A percentile compares a stretch with the other conserved stretches of the same genome.
Evolutionary conservation across 2,113 vertebrate genomes (phyloP).

Genomic region (Pachyramphus minor): DNA sequence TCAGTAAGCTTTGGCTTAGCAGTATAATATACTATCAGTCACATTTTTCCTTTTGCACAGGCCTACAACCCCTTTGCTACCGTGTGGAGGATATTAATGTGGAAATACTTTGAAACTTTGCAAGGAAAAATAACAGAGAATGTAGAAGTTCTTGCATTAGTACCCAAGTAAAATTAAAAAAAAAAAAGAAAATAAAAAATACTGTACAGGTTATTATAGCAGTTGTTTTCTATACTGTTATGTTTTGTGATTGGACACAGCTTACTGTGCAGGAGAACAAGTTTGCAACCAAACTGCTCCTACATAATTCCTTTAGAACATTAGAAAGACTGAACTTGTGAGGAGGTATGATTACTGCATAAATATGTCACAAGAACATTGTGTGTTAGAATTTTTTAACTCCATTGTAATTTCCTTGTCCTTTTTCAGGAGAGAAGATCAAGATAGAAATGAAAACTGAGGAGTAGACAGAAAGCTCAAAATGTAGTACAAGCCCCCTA

Average conservation of each 20-base stretch:
- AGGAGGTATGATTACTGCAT: background rate
- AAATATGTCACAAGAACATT: background rate
- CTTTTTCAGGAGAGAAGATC: background rate
- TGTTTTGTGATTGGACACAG: background rate
- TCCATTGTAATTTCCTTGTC: background rate
- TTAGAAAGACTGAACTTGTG: background rate
- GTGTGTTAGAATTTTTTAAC: background rate
- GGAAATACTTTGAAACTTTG: background rate
- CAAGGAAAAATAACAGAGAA: background rate
- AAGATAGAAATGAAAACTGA: background rate
- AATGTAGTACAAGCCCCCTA: background rate
- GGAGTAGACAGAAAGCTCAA: background rate
- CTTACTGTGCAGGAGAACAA: background rate
- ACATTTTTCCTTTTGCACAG: background rate
- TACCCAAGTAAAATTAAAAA: background rate
- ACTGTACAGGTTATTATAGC: background rate
- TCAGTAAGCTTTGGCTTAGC: background rate
- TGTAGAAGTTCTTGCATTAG: background rate
- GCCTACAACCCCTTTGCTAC: background rate
- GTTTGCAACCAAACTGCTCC: background rate
- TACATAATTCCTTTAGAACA: background rate
- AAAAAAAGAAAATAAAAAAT: rapidly evolving
- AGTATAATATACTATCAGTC: background rate
- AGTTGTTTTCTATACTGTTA: background rate
- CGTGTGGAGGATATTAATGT: background rate